Conservation (phyloP, 2,888 invertebrate genomes). For the Drosophila atripex region DNA sequence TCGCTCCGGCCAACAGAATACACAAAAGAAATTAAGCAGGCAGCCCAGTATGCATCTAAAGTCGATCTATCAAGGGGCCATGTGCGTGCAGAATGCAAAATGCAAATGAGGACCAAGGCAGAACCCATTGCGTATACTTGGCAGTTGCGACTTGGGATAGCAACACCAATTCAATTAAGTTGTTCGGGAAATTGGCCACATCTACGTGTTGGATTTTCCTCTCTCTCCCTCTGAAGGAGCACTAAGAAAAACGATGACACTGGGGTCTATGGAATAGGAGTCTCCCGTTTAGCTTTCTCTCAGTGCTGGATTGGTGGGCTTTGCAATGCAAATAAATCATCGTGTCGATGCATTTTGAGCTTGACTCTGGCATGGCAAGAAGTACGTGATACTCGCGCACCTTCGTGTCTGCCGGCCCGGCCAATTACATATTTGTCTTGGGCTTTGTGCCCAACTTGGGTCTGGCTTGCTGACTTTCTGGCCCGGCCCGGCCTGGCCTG, state of each 20-base stretch:
- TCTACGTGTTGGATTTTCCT: conserved; percentile 58
- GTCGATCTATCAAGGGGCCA: conserved; percentile 20
- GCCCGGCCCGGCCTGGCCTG: conserved; percentile 61
- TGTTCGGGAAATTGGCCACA: conserved; percentile 67
- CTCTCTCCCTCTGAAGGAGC: conserved; percentile 1
- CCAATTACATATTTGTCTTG: conserved; percentile 73
- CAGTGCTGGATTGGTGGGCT: conserved; percentile 35
- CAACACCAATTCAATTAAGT: conserved; percentile 69
- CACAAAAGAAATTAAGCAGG: conserved; percentile 22
- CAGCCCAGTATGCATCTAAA: conserved; percentile 38
- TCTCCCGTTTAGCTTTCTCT: conserved; percentile 15
- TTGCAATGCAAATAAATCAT: conserved; percentile 82
- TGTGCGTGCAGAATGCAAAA: conserved; percentile 38
- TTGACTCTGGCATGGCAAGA: conserved; percentile 41
- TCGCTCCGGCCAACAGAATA: conserved; percentile 7
- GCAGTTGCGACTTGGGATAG: conserved; percentile 27
- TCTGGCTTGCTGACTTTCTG: conserved; percentile 47
- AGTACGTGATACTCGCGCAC: conserved; percentile 51
- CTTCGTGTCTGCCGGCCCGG: conserved; percentile 43
- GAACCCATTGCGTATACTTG: conserved; percentile 62
- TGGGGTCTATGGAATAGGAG: not conserved
- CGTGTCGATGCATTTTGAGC: conserved; percentile 75
- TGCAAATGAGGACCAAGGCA: conserved; percentile 31
- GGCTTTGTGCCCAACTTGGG: conserved; percentile 30
- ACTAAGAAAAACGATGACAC: conserved; percentile 14